Evolutionary conservation across 2,888 invertebrate genomes (phyloP).

Genomic region (Amblyjoppa proteus): DNA sequence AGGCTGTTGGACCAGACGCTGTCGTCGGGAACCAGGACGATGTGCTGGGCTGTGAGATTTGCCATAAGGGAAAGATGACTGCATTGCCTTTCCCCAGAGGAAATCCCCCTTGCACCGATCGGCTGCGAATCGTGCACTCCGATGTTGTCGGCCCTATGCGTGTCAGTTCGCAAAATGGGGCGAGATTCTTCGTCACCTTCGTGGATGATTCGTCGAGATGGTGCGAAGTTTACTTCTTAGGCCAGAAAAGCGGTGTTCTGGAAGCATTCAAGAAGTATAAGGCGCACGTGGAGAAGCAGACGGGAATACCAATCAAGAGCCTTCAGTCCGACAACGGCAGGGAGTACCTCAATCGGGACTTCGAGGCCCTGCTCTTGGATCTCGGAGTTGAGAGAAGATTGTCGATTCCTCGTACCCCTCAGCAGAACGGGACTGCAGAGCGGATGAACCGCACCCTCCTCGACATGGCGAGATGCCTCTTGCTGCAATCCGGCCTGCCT

Average conservation of each 20-base stretch:
- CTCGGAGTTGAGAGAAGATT: slow-evolving; percentile 69
- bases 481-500: slow-evolving; percentile 67
- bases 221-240: slow-evolving; percentile 63
- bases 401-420: slow-evolving; percentile 71
- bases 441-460: slow-evolving; percentile 74
- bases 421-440: slow-evolving; percentile 76
- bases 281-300: slow-evolving; percentile 56
- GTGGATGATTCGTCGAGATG: slow-evolving; percentile 53
- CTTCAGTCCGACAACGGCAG: slow-evolving; percentile 62
- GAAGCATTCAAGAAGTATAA: slow-evolving; percentile 60
- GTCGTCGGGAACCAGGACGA: not conserved
- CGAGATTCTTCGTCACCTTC: slow-evolving; percentile 42
- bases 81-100: too few species aligned
- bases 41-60: slow-evolving; percentile 30
- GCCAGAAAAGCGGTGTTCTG: slow-evolving; percentile 57
- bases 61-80: slow-evolving; percentile 22
- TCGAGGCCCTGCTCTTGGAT: slow-evolving; percentile 23
- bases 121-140: slow-evolving; percentile 24
- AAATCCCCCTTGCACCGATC: not conserved
- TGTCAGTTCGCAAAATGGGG: slow-evolving; percentile 16
- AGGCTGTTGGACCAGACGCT: not conserved
- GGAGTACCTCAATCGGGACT: slow-evolving; percentile 56
- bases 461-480: slow-evolving; percentile 73
- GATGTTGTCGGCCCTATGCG: slow-evolving; percentile 45
- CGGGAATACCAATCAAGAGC: slow-evolving; percentile 56